Conservation (phyloP, 2,888 invertebrate genomes). For the Chirona hameri region DNA sequence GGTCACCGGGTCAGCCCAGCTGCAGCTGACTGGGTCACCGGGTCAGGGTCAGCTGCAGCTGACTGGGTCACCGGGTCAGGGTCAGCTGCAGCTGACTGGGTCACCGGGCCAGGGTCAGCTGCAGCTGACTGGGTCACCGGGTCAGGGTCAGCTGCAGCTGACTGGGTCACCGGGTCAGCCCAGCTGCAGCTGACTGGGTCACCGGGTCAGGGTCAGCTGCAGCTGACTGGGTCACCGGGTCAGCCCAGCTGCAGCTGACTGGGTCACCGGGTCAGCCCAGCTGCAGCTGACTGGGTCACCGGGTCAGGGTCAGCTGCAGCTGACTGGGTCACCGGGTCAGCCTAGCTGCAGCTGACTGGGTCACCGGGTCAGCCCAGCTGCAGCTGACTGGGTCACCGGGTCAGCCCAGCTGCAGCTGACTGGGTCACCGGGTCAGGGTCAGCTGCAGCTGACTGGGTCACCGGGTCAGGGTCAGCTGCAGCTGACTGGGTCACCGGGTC, state of each 20-base stretch:
- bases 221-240: background rate
- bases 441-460: background rate
- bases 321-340: background rate
- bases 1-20: background rate
- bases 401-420: no score
- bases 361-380: background rate
- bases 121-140: background rate
- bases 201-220: background rate
- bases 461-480: background rate
- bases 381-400: background rate
- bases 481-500: background rate
- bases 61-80: background rate
- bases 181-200: no score
- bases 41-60: background rate
- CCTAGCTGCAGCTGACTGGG: no score
- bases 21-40: background rate
- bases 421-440: background rate
- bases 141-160: background rate
- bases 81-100: background rate
- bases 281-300: background rate
- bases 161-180: background rate
- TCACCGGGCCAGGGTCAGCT: background rate
- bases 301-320: background rate
- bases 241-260: no score
- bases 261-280: background rate